A percentile compares a stretch with the other conserved stretches of the same genome.
phyloP scores from a whole-genome alignment of 1,140 invertebrate genomes.

The Microplitis mediator region DNA sequence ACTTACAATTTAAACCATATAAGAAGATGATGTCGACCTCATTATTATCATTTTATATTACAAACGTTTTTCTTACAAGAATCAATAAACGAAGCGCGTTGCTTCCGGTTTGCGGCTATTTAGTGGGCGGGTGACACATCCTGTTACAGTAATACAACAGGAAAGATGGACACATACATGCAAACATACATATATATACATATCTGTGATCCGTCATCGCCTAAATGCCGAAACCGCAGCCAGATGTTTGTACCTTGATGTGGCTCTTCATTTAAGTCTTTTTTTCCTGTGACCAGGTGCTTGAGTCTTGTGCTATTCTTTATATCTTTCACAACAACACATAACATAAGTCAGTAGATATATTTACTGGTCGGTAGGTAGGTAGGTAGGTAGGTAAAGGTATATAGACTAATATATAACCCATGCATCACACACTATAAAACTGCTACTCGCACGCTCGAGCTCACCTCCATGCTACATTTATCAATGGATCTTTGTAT shows the following conservation, averaged over 20 bases:
- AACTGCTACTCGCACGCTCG: neutral
- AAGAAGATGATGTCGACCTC: too few species aligned
- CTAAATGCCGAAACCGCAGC: slow-evolving; percentile 37
- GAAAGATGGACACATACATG: neutral
- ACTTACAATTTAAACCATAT: too few species aligned
- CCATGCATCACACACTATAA: neutral
- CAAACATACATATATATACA: neutral
- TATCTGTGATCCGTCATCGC: slow-evolving; percentile 32
- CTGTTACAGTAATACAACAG: slow-evolving; percentile 18
- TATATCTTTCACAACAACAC: neutral
- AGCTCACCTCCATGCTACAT: slow-evolving; percentile 34
- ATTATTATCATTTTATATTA: too few species aligned
- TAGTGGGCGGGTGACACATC: slow-evolving; percentile 1
- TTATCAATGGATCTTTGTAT: slow-evolving; percentile 50
- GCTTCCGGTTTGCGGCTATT: slow-evolving; percentile 1
- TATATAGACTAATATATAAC: neutral
- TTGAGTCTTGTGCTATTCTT: slow-evolving; percentile 6
- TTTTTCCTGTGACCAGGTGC: slow-evolving; percentile 29
- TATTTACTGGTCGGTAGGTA: neutral
- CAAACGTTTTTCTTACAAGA: neutral
- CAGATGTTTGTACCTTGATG: slow-evolving; percentile 32
- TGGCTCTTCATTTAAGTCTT: slow-evolving; percentile 27
- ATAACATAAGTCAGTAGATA: neutral
- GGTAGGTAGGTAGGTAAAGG: neutral
- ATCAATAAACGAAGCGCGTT: neutral